A percentile compares a stretch with the other conserved stretches of the same genome.
phyloP scores from a whole-genome alignment of 2,113 vertebrate genomes.

The Upupa epops region DNA sequence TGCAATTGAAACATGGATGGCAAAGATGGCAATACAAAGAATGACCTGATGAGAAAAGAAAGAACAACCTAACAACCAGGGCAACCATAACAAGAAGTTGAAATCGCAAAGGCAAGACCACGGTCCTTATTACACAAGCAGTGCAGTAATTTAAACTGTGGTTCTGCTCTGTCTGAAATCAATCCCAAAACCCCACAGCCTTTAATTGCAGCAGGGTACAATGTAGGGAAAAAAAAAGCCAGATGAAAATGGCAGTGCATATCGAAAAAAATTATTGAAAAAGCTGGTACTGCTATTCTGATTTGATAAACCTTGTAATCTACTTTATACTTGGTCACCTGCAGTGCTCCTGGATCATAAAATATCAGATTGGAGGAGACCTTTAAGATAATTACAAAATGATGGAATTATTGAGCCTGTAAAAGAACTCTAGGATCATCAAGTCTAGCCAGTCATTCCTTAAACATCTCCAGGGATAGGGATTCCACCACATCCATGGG shows the following conservation, averaged over 20 bases:
- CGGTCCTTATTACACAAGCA: not conserved
- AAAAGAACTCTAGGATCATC: too few species aligned
- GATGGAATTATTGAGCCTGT: too few species aligned
- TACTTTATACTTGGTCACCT: not conserved
- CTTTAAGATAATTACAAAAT: too few species aligned
- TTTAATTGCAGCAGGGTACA: not conserved
- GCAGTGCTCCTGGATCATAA: not conserved
- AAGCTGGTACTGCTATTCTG: not conserved
- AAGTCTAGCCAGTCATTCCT: too few species aligned
- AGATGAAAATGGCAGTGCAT: not conserved
- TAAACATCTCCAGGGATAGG: too few species aligned
- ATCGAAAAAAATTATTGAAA: not conserved
- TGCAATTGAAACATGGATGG: not conserved
- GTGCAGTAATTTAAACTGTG: not conserved
- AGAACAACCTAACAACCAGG: not conserved
- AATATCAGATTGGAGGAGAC: too few species aligned
- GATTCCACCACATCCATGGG: too few species aligned
- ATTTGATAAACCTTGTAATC: not conserved
- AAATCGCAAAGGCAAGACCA: not conserved
- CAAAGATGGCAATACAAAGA: not conserved
- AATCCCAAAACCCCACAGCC: not conserved
- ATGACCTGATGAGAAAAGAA: not conserved
- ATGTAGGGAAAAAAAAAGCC: fast-evolving
- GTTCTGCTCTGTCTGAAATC: not conserved
- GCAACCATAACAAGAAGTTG: not conserved